phyloP scores from a whole-genome alignment of 2,113 vertebrate species.

The Hydropotes inermis region DNA sequence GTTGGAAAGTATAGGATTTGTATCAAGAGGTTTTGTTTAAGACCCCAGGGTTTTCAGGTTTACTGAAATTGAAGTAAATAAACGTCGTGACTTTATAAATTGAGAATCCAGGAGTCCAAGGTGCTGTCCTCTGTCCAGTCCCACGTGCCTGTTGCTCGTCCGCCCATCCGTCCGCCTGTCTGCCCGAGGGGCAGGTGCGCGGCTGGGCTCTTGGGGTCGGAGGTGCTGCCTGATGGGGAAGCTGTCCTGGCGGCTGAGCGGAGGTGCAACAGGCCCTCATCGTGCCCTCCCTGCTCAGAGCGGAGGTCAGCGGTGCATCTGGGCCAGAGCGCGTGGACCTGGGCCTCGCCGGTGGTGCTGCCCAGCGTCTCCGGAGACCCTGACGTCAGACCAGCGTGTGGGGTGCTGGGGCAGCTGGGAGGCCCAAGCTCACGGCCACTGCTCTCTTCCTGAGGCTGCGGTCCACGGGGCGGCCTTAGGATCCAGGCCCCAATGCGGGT shows the following conservation, averaged over 20 bases:
- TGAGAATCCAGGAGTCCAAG: rapidly evolving
- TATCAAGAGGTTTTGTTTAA: background rate
- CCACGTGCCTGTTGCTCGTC: rapidly evolving
- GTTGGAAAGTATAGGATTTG: background rate
- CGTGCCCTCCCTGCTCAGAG: background rate
- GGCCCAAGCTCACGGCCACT: background rate
- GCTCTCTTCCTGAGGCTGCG: background rate
- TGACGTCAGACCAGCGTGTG: rapidly evolving
- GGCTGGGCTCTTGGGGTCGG: rapidly evolving
- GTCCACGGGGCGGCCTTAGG: background rate
- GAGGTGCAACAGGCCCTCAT: background rate
- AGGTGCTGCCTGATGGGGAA: background rate
- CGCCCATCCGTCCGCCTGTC: rapidly evolving
- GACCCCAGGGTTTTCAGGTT: background rate
- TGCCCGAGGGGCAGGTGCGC: rapidly evolving
- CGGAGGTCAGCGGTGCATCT: background rate
- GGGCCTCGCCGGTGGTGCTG: background rate
- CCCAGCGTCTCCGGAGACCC: rapidly evolving
- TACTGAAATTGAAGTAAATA: background rate
- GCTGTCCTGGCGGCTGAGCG: background rate
- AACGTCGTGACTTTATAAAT: background rate
- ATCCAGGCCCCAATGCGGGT: background rate
- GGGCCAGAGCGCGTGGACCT: background rate
- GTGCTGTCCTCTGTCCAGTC: background rate
- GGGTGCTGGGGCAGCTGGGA: background rate